Evolutionary conservation across 2,888 invertebrate species (phyloP), one percentile per base, ranked within the genome.

Genomic region (Nezara viridula): DNA sequence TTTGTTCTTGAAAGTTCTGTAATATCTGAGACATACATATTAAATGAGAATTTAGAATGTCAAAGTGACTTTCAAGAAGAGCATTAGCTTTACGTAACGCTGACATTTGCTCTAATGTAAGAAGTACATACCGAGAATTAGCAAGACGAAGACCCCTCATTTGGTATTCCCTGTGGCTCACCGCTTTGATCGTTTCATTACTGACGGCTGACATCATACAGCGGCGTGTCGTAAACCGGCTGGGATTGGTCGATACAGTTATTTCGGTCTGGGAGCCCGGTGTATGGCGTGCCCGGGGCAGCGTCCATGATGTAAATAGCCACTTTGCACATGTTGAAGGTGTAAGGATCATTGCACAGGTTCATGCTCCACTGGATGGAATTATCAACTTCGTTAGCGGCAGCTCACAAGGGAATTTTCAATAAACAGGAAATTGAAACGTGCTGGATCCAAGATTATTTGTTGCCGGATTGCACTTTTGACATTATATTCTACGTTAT

Each of bases 121-220:
- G 81, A 81, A 47, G 81, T 81, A 81, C 81, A 81, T 81, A 44
- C n/a, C 14, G 77, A 77, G 77, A 77, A 77, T 77, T 77, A 77
- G 24, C 37, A n/a, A 44, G 24, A n/a, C n/a, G 44, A 40, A 44
- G n/a, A 37, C 44, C 81, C 5, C 81, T 81, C 81, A 81, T 81
- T 81, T n/a, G 81, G 81, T 81, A 81, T 81, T 81, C 81, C 81
- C 81, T 44, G 24, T 81, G 44, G 44, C 81, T 81, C 81, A 81
- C 81, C 81, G 37, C 40, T 44, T 77, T 77, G 77, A 77, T 77
- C 77, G n/a, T 81, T 44, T 81, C 81, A 47, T 81, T 81, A 81
- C 81, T 44, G 44, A 44, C 81, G 44, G 24, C n/a, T 81, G 81
- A 81, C 81, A 81, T 81, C 81, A 81, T 81, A 47, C 81, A 81